phyloP scores from a whole-genome alignment of 2,888 invertebrate genomes.

The Pantelozetes paolii region DNA sequence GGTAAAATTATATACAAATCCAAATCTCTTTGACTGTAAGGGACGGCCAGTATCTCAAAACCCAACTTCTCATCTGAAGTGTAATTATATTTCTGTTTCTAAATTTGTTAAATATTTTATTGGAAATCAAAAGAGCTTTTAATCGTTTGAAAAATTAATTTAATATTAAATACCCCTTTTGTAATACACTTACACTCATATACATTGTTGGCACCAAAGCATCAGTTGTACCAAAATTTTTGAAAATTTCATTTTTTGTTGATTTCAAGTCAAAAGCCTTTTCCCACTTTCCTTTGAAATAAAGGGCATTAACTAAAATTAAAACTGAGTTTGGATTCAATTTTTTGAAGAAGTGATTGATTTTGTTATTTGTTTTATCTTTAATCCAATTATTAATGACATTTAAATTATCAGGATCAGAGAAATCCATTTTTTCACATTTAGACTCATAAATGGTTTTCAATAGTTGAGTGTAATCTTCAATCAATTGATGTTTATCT shows the following conservation, averaged over 20 bases:
- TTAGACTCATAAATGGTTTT: neutral
- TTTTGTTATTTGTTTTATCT: neutral
- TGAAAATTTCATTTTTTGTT: neutral
- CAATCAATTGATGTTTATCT: neutral
- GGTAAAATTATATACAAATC: conserved; percentile 14
- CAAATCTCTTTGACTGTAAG: neutral
- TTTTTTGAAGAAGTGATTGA: neutral
- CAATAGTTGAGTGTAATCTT: neutral
- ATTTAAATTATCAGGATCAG: neutral
- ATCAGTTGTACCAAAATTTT: neutral
- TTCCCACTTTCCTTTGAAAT: neutral
- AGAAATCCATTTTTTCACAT: no score
- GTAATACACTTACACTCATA: neutral
- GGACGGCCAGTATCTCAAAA: neutral
- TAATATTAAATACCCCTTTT: no score
- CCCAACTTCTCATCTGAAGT: neutral
- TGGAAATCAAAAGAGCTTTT: neutral
- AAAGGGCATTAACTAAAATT: neutral
- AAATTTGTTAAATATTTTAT: neutral
- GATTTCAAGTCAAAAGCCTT: neutral
- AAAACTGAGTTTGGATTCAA: neutral
- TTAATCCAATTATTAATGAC: neutral
- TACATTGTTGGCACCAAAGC: neutral
- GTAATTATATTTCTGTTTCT: neutral
- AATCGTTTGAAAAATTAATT: no score